Conservation (phyloP, 2,797 vertebrate genomes). For the Amphiprion clarkii region DNA sequence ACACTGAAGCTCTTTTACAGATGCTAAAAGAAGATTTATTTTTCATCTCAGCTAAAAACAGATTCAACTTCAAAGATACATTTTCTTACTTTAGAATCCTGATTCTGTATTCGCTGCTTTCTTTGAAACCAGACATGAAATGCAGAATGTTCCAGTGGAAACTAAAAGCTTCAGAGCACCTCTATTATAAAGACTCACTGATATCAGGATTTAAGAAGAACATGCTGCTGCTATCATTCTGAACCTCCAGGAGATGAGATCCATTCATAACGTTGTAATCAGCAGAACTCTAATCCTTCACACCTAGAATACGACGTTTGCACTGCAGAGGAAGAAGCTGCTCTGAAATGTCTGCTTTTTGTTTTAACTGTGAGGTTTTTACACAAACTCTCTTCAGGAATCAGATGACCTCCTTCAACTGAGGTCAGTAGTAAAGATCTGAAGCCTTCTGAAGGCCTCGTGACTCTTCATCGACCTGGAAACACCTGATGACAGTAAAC, state of each 20-base stretch:
- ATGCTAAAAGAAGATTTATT: not conserved
- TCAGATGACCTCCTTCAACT: too few relatives aligned
- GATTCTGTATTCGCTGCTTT: not conserved
- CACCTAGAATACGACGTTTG: slow-evolving; percentile 58
- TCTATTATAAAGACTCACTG: slow-evolving; percentile 50
- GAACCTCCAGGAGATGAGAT: slow-evolving; percentile 56
- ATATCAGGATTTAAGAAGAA: slow-evolving; percentile 70
- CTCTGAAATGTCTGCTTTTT: not conserved
- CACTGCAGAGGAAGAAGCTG: slow-evolving; percentile 24
- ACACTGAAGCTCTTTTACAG: too few relatives aligned
- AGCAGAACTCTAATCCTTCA: slow-evolving; percentile 62
- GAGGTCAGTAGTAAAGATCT: too few relatives aligned
- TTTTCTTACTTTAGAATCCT: slow-evolving; percentile 28
- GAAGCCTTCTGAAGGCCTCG: too few relatives aligned
- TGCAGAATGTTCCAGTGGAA: slow-evolving; percentile 40
- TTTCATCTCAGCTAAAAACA: too few relatives aligned
- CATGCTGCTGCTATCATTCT: slow-evolving; percentile 57
- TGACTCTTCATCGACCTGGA: too few relatives aligned
- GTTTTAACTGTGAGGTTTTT: slow-evolving; percentile 18
- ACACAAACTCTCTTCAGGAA: not conserved
- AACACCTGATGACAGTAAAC: too few relatives aligned
- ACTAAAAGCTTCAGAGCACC: not conserved
- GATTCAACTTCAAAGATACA: too few relatives aligned
- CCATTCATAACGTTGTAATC: slow-evolving; percentile 65
- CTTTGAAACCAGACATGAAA: slow-evolving; percentile 43